Percentiles rank a stretch among this genome's conserved stretches.
phyloP scores from a whole-genome alignment of 2,888 invertebrate species.

The Gymnocheta viridis region DNA sequence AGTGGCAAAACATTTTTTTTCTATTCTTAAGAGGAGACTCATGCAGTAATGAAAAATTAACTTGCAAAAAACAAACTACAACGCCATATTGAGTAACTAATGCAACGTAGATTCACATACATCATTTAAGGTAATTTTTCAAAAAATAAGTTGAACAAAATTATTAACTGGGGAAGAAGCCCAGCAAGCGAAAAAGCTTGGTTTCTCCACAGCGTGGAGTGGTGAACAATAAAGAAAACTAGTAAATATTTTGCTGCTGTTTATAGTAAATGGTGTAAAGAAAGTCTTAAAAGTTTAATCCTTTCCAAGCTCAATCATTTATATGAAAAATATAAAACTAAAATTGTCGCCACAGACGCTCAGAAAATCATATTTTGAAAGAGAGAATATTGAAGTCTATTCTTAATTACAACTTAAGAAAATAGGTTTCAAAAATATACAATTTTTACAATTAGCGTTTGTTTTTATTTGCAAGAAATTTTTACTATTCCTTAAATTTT shows the following conservation, averaged over 20 bases:
- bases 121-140: conserved; percentile 65
- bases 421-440: no score
- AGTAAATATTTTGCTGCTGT: conserved; percentile 11
- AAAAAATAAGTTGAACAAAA: conserved; percentile 42
- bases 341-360: neutral
- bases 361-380: no score
- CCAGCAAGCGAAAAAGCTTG: conserved; percentile 36
- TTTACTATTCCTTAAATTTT: no score
- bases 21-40: conserved; percentile 3
- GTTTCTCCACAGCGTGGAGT: neutral
- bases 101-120: conserved; percentile 52
- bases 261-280: neutral
- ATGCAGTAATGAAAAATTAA: conserved; percentile 63
- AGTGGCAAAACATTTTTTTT: conserved; percentile 12
- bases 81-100: conserved; percentile 52
- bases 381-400: no score
- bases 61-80: conserved; percentile 39
- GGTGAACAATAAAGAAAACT: conserved; percentile 53
- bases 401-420: no score
- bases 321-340: no score
- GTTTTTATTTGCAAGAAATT: no score
- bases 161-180: conserved; percentile 28
- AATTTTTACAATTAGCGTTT: no score
- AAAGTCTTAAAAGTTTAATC: conserved; percentile 29
- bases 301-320: neutral